phyloP scores from a whole-genome alignment of 1,140 invertebrate species.

The Aphis craccivora region DNA sequence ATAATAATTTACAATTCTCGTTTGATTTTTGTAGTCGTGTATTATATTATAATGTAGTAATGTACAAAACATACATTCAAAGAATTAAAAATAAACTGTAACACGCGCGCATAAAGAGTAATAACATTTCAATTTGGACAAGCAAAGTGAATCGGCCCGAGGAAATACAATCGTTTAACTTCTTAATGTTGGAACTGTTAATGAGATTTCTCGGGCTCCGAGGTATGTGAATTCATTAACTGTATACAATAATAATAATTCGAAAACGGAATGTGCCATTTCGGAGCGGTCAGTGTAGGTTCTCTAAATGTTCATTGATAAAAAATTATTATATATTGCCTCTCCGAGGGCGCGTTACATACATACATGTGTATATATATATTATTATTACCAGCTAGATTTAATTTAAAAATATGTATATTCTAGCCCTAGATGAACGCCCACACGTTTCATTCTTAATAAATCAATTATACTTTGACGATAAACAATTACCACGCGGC shows the following conservation, averaged over 20 bases:
- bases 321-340: background rate
- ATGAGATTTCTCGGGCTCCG: slow-evolving; percentile 27
- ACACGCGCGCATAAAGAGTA: slow-evolving; percentile 28
- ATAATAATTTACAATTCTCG: background rate
- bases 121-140: slow-evolving; percentile 45
- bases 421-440: background rate
- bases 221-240: slow-evolving; percentile 3
- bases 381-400: background rate
- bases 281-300: background rate
- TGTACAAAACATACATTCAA: slow-evolving; percentile 24
- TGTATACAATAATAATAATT: background rate
- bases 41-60: background rate
- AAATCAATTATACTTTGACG: background rate
- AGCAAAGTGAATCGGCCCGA: background rate
- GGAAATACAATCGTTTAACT: slow-evolving; percentile 38
- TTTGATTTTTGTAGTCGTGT: background rate
- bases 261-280: slow-evolving; percentile 8
- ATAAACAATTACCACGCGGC: background rate
- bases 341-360: background rate
- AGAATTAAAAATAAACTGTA: background rate
- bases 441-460: background rate
- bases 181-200: slow-evolving; percentile 30
- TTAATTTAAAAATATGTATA: slow-evolving; percentile 3
- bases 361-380: too few species aligned
- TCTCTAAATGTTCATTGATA: background rate